Percentiles rank a stretch among this genome's conserved stretches.
phyloP scores from a whole-genome alignment of 2,888 invertebrate genomes.

The Lottia scabra region DNA sequence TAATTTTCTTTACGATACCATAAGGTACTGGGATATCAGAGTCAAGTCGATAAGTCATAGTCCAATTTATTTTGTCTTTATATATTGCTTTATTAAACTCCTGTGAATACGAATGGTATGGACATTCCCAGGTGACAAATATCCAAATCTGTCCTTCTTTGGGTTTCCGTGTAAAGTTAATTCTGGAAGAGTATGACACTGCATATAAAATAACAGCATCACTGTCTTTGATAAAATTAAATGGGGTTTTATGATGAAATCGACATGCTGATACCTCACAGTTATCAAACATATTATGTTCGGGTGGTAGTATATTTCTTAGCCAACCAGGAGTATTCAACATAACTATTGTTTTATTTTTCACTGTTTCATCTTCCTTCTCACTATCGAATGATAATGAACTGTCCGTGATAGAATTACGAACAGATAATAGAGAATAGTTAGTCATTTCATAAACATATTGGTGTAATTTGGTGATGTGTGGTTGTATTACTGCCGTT shows the following conservation, averaged over 20 bases:
- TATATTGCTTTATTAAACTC: neutral
- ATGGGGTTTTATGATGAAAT: neutral
- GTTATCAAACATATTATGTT: neutral
- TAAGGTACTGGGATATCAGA: conserved; percentile 32
- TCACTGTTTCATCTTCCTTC: neutral
- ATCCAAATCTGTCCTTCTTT: neutral
- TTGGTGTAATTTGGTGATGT: no score
- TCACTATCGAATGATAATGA: no score
- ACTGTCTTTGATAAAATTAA: neutral
- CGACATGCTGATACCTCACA: neutral
- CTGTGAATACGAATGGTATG: neutral
- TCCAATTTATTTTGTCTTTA: conserved; percentile 25
- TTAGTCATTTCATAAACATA: no score
- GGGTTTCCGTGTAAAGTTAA: neutral
- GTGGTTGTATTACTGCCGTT: no score
- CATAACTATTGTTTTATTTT: neutral
- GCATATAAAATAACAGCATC: neutral
- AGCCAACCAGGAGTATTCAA: neutral
- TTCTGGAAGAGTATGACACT: neutral
- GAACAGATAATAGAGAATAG: no score
- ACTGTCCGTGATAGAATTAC: no score
- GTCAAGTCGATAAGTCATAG: conserved; percentile 36
- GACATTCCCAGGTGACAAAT: neutral
- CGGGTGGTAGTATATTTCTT: no score
- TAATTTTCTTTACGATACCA: conserved; percentile 10